A percentile compares a stretch with the other conserved stretches of the same genome.
These are phyloP conservation scores for Gasterosteus nipponicus DNA, from an alignment of 2,113 vertebrate genomes.

Conservation along the genomic window DNA sequence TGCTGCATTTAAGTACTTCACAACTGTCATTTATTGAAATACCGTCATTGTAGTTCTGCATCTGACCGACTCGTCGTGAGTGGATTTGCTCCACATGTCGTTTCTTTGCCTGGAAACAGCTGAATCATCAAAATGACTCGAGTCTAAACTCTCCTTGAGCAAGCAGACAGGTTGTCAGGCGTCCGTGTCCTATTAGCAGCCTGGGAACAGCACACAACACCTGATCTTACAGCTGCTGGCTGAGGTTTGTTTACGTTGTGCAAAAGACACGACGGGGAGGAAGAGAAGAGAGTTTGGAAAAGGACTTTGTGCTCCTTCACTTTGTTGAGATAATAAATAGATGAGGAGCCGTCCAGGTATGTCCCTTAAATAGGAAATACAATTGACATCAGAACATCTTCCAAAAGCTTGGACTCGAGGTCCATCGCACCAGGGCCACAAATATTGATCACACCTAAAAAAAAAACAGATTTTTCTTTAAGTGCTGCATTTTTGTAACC, in stretches of 20 bases:
- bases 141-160: conserved; percentile 10
- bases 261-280: background rate
- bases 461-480: background rate
- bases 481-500: background rate
- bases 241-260: conserved; percentile 32
- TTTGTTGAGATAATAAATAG: background rate
- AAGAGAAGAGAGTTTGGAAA: background rate
- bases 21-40: background rate
- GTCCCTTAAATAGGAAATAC: background rate
- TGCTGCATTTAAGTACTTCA: background rate
- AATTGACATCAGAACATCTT: background rate
- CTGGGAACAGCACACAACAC: background rate
- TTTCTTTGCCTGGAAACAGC: conserved; percentile 13
- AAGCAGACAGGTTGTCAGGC: background rate
- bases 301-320: background rate
- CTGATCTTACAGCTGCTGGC: background rate
- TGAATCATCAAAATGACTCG: conserved; percentile 4
- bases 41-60: background rate
- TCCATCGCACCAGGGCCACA: background rate
- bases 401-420: background rate
- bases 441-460: no score
- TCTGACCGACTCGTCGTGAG: background rate
- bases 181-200: background rate
- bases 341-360: background rate
- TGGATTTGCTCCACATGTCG: background rate